Percentiles rank a stretch among this genome's conserved stretches.
Evolutionary conservation across 2,888 invertebrate species (phyloP).

Genomic region (Ariolimax columbianus): DNA sequence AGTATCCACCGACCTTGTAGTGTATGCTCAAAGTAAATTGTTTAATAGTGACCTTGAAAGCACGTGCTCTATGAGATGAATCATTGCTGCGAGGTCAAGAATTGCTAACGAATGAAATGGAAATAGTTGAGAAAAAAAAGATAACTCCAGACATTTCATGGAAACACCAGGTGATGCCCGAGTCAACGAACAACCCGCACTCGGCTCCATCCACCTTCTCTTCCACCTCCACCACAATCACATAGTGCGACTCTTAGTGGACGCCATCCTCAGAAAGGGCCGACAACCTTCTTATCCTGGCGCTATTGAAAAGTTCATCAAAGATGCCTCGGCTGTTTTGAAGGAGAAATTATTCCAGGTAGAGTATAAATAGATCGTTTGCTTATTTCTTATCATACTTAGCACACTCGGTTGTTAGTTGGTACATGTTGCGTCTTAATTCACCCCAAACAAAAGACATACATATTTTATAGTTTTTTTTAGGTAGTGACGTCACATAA

Average conservation of each 20-base stretch:
- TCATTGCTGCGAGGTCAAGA: too few relatives aligned
- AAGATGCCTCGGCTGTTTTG: background rate
- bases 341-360: conserved; percentile 52
- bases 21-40: too few relatives aligned
- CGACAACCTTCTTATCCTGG: background rate
- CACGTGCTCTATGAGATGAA: too few relatives aligned
- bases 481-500: too few relatives aligned
- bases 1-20: too few relatives aligned
- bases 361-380: background rate
- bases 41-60: too few relatives aligned
- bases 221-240: conserved; percentile 63
- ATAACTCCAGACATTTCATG: background rate
- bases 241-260: conserved; percentile 32
- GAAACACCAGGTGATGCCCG: conserved; percentile 59
- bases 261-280: conserved; percentile 24
- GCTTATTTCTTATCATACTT: too few relatives aligned
- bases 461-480: too few relatives aligned
- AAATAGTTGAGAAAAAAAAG: background rate
- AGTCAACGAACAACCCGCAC: conserved; percentile 60
- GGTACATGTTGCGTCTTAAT: too few relatives aligned
- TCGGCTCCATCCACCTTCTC: conserved; percentile 58
- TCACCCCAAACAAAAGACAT: too few relatives aligned
- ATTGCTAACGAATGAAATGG: too few relatives aligned
- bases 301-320: conserved; percentile 21
- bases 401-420: too few relatives aligned